A percentile compares a stretch with the other conserved stretches of the same genome.
These are phyloP conservation scores for Pterostichus madidus DNA, from an alignment of 2,888 invertebrate genomes.

Conservation along the genomic window DNA sequence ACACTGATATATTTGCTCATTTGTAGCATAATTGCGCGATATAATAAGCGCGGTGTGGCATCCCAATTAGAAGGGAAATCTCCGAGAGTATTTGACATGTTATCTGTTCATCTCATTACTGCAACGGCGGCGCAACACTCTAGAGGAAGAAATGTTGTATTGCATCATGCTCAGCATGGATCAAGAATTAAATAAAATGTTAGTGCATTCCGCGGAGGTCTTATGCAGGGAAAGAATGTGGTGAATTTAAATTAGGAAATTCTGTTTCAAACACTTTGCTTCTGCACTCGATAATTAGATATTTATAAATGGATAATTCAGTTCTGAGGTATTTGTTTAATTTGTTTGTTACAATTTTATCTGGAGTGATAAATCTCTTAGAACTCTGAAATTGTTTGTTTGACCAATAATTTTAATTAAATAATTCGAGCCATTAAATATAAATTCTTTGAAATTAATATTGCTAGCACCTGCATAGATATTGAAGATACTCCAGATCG, in stretches of 20 bases:
- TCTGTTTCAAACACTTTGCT: constrained; percentile 36
- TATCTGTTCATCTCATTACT: constrained; percentile 48
- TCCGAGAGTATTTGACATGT: constrained; percentile 16
- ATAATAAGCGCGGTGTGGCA: constrained; percentile 35
- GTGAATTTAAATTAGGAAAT: constrained; percentile 55
- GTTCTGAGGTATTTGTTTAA: constrained; percentile 32
- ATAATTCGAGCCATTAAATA: neutral
- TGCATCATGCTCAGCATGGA: constrained; percentile 53
- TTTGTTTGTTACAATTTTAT: constrained; percentile 46
- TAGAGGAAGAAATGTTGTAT: constrained; percentile 43
- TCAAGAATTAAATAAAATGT: constrained; percentile 56
- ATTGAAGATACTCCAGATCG: neutral
- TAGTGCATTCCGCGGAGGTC: constrained; percentile 30
- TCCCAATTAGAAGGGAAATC: constrained; percentile 55
- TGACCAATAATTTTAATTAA: constrained; percentile 16
- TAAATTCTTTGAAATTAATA: neutral
- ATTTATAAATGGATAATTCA: constrained; percentile 43
- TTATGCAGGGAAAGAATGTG: constrained; percentile 29
- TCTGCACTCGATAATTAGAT: constrained; percentile 39
- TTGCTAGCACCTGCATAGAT: constrained; percentile 1
- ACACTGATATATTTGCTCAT: constrained; percentile 27
- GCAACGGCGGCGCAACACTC: constrained; percentile 5
- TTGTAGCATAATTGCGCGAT: constrained; percentile 27
- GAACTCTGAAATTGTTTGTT: neutral
- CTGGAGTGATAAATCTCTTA: constrained; percentile 20